Percentiles rank a stretch among this genome's conserved stretches.
Conservation (phyloP, 1,140 invertebrate genomes). For the Drepana arcuata region DNA sequence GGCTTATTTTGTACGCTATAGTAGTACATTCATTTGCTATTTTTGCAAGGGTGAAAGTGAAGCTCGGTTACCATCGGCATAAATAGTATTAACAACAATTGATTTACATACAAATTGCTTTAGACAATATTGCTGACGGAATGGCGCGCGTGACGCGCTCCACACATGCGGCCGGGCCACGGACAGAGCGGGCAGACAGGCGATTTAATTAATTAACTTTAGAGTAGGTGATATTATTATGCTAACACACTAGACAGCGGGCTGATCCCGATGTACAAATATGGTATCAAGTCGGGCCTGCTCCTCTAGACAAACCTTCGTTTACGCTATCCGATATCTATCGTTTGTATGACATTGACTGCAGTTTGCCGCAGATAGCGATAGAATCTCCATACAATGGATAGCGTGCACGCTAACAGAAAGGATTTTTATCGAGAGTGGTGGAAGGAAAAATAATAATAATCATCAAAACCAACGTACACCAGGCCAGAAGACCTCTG, state of each 20-base stretch:
- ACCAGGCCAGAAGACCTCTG: too few species aligned
- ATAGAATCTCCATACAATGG: too few species aligned
- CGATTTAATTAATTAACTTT: conserved; percentile 6
- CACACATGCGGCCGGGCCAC: conserved; percentile 30
- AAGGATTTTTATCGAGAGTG: too few species aligned
- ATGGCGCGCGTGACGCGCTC: conserved; percentile 57
- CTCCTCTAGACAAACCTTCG: neutral
- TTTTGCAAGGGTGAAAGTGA: conserved; percentile 46
- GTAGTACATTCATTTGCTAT: conserved; percentile 13
- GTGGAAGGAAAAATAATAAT: too few species aligned
- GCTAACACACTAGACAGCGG: neutral
- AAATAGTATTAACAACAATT: conserved; percentile 71
- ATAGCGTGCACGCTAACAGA: too few species aligned
- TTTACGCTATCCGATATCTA: neutral
- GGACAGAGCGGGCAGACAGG: conserved; percentile 6
- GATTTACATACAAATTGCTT: conserved; percentile 72
- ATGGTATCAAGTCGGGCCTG: neutral
- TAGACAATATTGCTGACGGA: conserved; percentile 69
- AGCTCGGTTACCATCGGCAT: conserved; percentile 67
- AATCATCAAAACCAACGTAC: too few species aligned
- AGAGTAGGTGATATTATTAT: neutral
- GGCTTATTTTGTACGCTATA: too few species aligned
- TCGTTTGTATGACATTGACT: neutral
- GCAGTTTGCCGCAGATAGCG: too few species aligned
- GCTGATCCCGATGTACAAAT: neutral